Evolutionary conservation across 2,888 invertebrate species (phyloP), one percentile per base, ranked within the genome.

Genomic region (Seladonia tumulorum): DNA sequence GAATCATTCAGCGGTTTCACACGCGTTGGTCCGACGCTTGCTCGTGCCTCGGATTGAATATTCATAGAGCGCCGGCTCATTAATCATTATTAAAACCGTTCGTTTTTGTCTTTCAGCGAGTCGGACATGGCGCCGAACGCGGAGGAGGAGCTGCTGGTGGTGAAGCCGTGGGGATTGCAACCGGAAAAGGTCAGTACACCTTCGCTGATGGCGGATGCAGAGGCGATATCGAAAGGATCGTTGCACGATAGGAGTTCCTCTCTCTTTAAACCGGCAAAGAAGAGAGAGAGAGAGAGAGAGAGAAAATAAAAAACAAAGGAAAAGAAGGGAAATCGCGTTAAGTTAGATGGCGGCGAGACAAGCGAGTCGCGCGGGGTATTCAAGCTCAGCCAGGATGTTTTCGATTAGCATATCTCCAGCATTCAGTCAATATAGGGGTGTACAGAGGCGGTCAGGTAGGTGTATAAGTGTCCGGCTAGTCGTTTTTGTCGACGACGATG

Each of bases 51-150:
- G 22, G 10, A 39, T 68, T 35, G 39, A 68, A 39, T 39, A 39
- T 68, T 68, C 68, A 39, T 68, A 35, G 35, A 39, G 0, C 68
- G 39, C 39, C 22, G 18, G 12, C 35, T 66, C 66, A 66, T 66
- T 66, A 66, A 68, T 68, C 68, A 68, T 68, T 22, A 68, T 68
- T 68, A 57, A 73, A 73, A 25, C 22, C 29, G 47, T 39, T 72
- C 47, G 87, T 87, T 88, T 90, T 74, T 73, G 79, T 89, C 75
- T 94, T 94, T 2, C 93, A 95, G 95, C 88, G 94, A 94, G 89
- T 94, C 94, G 91, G 95, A 95, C 88, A 95, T 95, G 95, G 94
- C 95, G 81, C 95, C 95, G 71, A 95, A 95, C 86, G 95, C 94
- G 83, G 95, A 95, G 92, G 94, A 95, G 87, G 95, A 95, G 83